phyloP scores from a whole-genome alignment of 2,797 vertebrate species.

The Acrossocheilus wenchowensis region DNA sequence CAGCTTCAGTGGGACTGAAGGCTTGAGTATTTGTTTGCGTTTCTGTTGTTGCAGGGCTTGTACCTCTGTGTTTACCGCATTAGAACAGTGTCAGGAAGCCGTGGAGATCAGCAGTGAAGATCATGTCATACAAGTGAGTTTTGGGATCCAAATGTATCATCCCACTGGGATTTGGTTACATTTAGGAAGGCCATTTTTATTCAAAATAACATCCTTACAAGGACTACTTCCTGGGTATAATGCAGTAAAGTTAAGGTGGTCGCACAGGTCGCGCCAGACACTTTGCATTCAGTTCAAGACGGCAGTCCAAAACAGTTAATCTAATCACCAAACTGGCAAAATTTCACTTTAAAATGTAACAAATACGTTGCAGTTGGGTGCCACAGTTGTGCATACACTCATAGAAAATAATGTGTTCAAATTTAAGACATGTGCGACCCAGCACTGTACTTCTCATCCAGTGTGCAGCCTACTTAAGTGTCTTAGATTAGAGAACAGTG shows the following conservation, averaged over 20 bases:
- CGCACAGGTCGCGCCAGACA: neutral
- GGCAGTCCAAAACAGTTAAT: neutral
- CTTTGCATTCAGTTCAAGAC: neutral
- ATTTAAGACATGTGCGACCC: neutral
- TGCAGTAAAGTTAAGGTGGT: neutral
- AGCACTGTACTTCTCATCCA: neutral
- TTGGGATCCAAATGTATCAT: neutral
- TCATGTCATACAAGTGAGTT: constrained; percentile 81
- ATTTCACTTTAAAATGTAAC: neutral
- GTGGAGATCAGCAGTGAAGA: constrained; percentile 98
- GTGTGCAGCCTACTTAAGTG: neutral
- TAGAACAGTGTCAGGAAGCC: constrained; percentile 94
- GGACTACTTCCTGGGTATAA: neutral
- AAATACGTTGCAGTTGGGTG: neutral
- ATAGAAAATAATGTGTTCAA: neutral
- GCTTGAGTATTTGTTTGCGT: constrained; percentile 13
- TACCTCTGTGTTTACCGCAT: constrained; percentile 90
- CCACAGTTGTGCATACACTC: too few species aligned
- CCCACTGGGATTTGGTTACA: constrained; percentile 29
- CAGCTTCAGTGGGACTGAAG: neutral
- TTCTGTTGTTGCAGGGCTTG: constrained; percentile 82
- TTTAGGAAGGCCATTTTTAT: constrained; percentile 1
- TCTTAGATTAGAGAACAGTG: neutral
- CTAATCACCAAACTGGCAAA: neutral
- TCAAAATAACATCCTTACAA: constrained; percentile 21